phyloP scores from a whole-genome alignment of 2,113 vertebrate species.

The Oreochromis spilurus region DNA sequence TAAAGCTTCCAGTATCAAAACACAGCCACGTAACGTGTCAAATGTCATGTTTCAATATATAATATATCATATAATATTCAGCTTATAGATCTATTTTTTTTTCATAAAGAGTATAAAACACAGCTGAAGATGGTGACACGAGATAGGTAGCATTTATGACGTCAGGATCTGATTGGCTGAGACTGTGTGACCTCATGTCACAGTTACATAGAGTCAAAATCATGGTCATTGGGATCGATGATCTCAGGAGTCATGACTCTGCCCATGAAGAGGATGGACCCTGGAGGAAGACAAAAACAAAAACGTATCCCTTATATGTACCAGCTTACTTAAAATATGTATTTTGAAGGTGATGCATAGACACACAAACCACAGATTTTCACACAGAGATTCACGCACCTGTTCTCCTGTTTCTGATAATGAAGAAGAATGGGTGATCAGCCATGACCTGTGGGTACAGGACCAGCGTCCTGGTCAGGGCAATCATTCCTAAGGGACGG shows the following conservation, averaged over 20 bases:
- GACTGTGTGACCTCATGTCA: not conserved
- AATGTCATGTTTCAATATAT: slow-evolving; percentile 59
- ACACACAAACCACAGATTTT: not conserved
- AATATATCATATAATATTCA: slow-evolving; percentile 56
- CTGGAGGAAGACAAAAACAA: slow-evolving; percentile 52
- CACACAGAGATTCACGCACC: slow-evolving; percentile 68
- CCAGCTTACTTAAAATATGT: not conserved
- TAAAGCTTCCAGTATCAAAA: slow-evolving; percentile 77
- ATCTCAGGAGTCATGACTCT: slow-evolving; percentile 95
- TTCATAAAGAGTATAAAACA: slow-evolving; percentile 65
- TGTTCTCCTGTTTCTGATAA: slow-evolving; percentile 89
- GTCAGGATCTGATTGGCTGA: slow-evolving; percentile 35
- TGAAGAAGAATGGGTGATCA: slow-evolving; percentile 95
- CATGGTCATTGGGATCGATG: slow-evolving; percentile 81
- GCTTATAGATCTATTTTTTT: slow-evolving; percentile 9
- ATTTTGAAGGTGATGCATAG: not conserved
- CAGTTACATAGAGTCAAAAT: slow-evolving; percentile 87
- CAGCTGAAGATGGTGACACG: slow-evolving; percentile 52
- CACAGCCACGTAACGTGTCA: slow-evolving; percentile 52
- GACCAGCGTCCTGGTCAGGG: slow-evolving; percentile 90
- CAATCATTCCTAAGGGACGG: slow-evolving; percentile 83
- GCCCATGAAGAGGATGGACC: slow-evolving; percentile 92
- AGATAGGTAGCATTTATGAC: slow-evolving; percentile 59
- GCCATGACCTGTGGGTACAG: slow-evolving; percentile 95
- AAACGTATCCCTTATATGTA: not conserved